A percentile compares a stretch with the other conserved stretches of the same genome.
phyloP scores from a whole-genome alignment of 2,113 vertebrate species.

The Zonotrichia leucophrys region DNA sequence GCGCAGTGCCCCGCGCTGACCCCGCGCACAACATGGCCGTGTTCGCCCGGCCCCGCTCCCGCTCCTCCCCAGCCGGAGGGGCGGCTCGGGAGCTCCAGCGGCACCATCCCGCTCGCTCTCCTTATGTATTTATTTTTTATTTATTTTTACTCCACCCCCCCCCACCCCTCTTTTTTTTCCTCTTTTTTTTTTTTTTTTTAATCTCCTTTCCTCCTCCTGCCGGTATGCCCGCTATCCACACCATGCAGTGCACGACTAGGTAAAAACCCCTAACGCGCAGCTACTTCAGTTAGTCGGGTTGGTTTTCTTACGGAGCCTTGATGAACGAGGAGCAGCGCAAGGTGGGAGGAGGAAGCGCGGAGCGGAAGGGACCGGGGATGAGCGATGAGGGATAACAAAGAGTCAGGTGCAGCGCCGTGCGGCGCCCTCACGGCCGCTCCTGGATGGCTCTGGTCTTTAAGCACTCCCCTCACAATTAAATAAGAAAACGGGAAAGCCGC shows the following conservation, averaged over 20 bases:
- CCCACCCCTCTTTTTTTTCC: no score
- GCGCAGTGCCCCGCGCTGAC: neutral
- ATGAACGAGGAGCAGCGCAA: neutral
- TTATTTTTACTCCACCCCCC: neutral
- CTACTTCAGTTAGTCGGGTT: neutral
- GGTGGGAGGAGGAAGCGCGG: constrained; percentile 11
- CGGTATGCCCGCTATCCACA: neutral
- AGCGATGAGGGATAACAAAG: constrained; percentile 22
- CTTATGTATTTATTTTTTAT: neutral
- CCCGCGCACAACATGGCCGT: neutral
- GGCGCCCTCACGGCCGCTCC: neutral
- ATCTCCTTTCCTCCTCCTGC: neutral
- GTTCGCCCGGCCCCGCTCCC: neutral
- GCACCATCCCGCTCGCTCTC: neutral
- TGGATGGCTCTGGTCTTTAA: neutral
- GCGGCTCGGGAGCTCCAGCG: neutral
- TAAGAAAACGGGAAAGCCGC: neutral
- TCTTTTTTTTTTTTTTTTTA: neutral
- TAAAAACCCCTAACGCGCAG: neutral
- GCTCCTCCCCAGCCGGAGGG: neutral
- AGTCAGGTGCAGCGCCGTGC: neutral
- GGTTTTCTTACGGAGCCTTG: neutral
- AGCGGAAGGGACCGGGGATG: neutral
- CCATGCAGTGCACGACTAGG: neutral
- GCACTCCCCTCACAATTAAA: neutral